phyloP scores from a whole-genome alignment of 2,113 vertebrate genomes.

The Ictalurus punctatus region DNA sequence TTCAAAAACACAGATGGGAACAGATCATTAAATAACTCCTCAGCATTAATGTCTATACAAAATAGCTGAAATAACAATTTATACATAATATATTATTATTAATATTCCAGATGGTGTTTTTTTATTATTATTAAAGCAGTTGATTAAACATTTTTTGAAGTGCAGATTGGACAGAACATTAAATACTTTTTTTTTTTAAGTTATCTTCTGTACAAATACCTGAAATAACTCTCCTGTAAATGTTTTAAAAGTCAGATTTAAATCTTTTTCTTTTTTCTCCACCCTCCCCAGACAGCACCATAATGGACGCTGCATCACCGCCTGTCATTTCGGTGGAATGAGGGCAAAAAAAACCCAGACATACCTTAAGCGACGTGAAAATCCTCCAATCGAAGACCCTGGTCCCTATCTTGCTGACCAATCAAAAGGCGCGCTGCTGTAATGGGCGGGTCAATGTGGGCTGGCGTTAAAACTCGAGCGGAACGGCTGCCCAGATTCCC shows the following conservation, averaged over 20 bases:
- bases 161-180: background rate
- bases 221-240: background rate
- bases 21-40: no score
- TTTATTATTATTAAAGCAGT: no score
- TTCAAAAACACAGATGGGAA: background rate
- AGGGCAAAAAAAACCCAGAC: conserved; percentile 12
- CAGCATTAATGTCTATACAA: background rate
- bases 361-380: conserved; percentile 45
- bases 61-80: background rate
- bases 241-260: background rate
- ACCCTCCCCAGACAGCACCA: background rate
- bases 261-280: background rate
- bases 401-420: conserved; percentile 55
- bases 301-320: conserved; percentile 42
- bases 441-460: conserved; percentile 65
- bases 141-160: background rate
- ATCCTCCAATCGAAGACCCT: conserved; percentile 61
- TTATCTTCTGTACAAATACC: background rate
- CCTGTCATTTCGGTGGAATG: conserved; percentile 26
- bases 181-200: background rate
- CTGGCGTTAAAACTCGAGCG: conserved; percentile 63
- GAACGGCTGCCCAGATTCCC: conserved; percentile 46
- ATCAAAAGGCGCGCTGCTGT: conserved; percentile 55
- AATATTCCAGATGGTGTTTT: no score
- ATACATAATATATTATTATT: no score